phyloP scores from a whole-genome alignment of 2,113 vertebrate genomes.

The Danio rerio region DNA sequence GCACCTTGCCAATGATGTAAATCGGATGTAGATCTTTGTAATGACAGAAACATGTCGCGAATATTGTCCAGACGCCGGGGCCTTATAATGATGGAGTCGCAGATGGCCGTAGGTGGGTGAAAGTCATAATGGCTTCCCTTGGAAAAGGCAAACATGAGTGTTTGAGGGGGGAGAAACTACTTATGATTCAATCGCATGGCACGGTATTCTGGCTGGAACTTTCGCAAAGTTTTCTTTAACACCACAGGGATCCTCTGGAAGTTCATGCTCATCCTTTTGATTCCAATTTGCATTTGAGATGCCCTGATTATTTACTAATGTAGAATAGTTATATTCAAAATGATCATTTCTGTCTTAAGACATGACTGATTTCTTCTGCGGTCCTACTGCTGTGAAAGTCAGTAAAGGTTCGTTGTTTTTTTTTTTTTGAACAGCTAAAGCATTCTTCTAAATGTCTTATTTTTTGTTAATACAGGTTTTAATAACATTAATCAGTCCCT shows the following conservation, averaged over 20 bases:
- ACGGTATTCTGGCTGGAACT: neutral
- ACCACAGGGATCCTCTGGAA: neutral
- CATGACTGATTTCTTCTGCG: too few relatives aligned
- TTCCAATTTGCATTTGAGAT: neutral
- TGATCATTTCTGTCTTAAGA: too few relatives aligned
- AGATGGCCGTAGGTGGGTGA: constrained; percentile 29
- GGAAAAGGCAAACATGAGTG: constrained; percentile 22
- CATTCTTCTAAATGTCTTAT: too few relatives aligned
- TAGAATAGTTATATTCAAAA: neutral
- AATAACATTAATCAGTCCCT: too few relatives aligned
- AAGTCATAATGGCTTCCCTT: constrained; percentile 17
- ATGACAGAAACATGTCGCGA: constrained; percentile 34
- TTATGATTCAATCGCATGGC: neutral
- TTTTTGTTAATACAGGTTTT: too few relatives aligned
- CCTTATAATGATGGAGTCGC: constrained; percentile 17
- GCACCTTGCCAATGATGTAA: constrained; percentile 41
- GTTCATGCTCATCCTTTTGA: neutral
- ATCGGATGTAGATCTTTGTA: constrained; percentile 49
- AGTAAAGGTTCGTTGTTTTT: too few relatives aligned
- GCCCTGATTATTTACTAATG: neutral
- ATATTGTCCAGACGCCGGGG: neutral
- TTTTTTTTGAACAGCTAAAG: too few relatives aligned
- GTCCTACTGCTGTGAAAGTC: too few relatives aligned
- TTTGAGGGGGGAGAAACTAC: neutral
- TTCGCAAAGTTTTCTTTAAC: constrained; percentile 17